Conservation (phyloP, 2,797 vertebrate genomes). For the Tarsius wallacei region DNA sequence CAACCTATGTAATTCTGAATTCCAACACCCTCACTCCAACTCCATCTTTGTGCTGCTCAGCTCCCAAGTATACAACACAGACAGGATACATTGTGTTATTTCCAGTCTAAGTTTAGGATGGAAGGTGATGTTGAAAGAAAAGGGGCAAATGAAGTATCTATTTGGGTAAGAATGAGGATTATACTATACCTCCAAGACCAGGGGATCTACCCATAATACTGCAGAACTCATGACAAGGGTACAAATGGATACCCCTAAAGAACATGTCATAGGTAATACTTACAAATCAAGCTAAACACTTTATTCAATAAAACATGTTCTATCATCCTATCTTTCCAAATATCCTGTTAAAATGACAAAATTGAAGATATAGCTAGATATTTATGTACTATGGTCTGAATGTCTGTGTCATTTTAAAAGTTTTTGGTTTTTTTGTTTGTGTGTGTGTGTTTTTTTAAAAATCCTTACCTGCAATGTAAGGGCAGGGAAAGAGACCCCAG, state of each 20-base stretch:
- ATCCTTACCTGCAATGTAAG: too few species aligned
- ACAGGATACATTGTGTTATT: not conserved
- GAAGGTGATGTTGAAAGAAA: not conserved
- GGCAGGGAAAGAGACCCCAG: too few species aligned
- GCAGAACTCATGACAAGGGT: not conserved
- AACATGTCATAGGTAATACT: not conserved
- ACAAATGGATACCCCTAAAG: not conserved
- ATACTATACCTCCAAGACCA: fast-evolving
- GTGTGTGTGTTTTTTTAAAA: too few species aligned
- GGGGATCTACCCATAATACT: fast-evolving
- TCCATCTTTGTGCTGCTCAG: not conserved
- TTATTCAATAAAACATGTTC: not conserved
- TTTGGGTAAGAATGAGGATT: too few species aligned
- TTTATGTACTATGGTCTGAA: not conserved
- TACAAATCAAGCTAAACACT: not conserved
- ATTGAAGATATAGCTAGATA: not conserved
- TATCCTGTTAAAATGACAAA: not conserved
- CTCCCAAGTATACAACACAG: not conserved
- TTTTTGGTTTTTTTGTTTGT: too few species aligned
- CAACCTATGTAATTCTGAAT: not conserved
- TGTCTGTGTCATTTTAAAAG: not conserved
- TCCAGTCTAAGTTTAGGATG: not conserved
- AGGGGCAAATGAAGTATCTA: too few species aligned
- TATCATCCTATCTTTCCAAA: not conserved
- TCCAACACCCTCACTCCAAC: not conserved